Evolutionary conservation across 2,113 vertebrate species (phyloP), one percentile per base, ranked within the genome.

Genomic region (Condylura cristata): DNA sequence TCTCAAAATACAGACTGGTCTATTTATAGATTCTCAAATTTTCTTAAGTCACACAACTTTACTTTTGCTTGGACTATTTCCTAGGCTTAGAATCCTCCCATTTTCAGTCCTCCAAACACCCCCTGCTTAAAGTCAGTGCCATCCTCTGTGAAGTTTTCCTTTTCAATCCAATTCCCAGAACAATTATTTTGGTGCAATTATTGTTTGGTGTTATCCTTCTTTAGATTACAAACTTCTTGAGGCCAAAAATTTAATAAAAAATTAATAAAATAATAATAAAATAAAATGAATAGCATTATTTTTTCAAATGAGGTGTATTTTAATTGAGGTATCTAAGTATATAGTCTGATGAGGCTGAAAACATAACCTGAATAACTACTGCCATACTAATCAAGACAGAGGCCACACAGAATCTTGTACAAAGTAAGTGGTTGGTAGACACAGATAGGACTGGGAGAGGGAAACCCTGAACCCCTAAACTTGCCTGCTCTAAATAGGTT

Each of bases 361-460:
- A 26, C 2, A 2, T 18, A 10, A 18, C 32, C 24, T 78, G 0
- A 14, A 51, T 65, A 37, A 24, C n/a, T 13, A 34, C 5, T 53
- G 8, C 2, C 22, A 0, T 4, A 26, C 18, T 6, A 56, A 11
- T 34, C 24, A 61, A 44, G 20, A 37, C 1, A 16, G 53, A 80
- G 1, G 34, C 22, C 7, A 46, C 8, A 20, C 30, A 4, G 34
- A 2, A 0, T 37, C 37, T 76, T 34, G 22, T 18, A 46, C 24
- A 7, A 12, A 3, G 37, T 7, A 18, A n/a, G 10, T 14, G 71
- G n/a, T n/a, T 3, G n/a, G n/a, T 58, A 1, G 0, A 48, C 9
- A 3, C 39, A 30, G 37, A 20, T 0, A 3, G 46, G 46, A 12
- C 46, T 48, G 46, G 46, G 46, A 48, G 46, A 48, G 10, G 46